Evolutionary conservation across 1,140 invertebrate species (phyloP), one percentile per base, ranked within the genome.

Genomic region (Platorchestia sp.): DNA sequence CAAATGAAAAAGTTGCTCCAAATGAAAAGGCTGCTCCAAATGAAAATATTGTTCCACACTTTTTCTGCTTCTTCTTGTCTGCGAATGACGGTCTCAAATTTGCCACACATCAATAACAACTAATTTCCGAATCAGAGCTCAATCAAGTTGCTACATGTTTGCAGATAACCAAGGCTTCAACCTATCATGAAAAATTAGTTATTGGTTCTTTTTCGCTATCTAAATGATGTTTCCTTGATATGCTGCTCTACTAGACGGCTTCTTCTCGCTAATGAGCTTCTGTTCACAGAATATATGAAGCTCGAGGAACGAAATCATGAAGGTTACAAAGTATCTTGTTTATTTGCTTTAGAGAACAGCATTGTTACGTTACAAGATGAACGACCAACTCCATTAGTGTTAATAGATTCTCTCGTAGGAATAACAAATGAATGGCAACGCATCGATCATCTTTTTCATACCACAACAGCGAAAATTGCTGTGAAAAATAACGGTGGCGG

Each of bases 351-450:
- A 89, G 1, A 89, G 36, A 89, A 89, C 87, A 89, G 41, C 87
- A 89, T 89, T 89, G 87, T 89, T 41, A 10, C 3, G 87, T 41
- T 3, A 89, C 87, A 89, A 10, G 87, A 89, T 41, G 43, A 89
- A 89, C 41, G 87, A 89, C 41, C 87, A 27, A 89, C 87, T 42
- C 87, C 87, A 89, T 89, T 89, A 89, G 87, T 89, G 87, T 44
- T 89, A 89, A 89, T 89, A 89, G 87, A 89, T 89, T 89, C 87
- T 16, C 5, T 44, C 87, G n/a, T 89, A 89, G 6, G 87, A 89
- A 89, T 89, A 89, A 89, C 43, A 89, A 89, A 89, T 89, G 87
- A 42, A 89, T 41, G 87, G n/a, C 87, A 41, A 44, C 1, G 7
- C 41, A 89, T 89, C 41, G 87, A 41, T 89, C 87, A 89, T 89